These are phyloP conservation scores for Arctia plantaginis DNA, from an alignment of 2,888 invertebrate genomes.

Conservation along the genomic window DNA sequence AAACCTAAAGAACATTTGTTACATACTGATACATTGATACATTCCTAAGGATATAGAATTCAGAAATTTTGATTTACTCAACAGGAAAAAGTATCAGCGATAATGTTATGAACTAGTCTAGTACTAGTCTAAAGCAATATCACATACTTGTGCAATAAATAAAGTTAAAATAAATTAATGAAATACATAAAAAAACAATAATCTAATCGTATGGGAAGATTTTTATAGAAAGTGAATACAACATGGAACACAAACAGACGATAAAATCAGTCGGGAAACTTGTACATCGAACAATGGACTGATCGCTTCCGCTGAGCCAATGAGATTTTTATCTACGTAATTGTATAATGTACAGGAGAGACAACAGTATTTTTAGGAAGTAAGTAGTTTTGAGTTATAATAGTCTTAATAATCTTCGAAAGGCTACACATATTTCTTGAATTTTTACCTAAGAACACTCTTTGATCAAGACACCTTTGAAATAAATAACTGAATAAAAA, in stretches of 20 bases:
- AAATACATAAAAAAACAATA: conserved; percentile 21
- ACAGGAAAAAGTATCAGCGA: background rate
- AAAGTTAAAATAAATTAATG: background rate
- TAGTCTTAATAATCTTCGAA: too few species aligned
- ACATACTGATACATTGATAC: too few species aligned
- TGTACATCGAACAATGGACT: conserved; percentile 54
- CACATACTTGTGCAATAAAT: background rate
- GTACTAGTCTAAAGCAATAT: too few species aligned
- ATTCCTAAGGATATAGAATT: too few species aligned
- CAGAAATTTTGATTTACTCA: too few species aligned
- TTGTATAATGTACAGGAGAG: conserved; percentile 35
- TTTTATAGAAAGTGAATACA: conserved; percentile 55
- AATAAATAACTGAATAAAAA: background rate
- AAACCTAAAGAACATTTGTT: too few species aligned
- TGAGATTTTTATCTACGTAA: conserved; percentile 45
- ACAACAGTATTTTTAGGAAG: background rate
- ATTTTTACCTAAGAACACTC: too few species aligned
- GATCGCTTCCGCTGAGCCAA: conserved; percentile 55
- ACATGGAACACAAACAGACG: conserved; percentile 30
- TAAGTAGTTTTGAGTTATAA: background rate
- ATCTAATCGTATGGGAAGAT: conserved; percentile 44
- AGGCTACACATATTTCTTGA: too few species aligned
- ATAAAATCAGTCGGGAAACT: conserved; percentile 55
- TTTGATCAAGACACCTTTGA: background rate
- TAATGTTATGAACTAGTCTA: background rate